Percentiles rank a stretch among this genome's conserved stretches.
These are phyloP conservation scores for Chlorodrepanis virens DNA, from an alignment of 2,113 vertebrate genomes.

Conservation along the genomic window DNA sequence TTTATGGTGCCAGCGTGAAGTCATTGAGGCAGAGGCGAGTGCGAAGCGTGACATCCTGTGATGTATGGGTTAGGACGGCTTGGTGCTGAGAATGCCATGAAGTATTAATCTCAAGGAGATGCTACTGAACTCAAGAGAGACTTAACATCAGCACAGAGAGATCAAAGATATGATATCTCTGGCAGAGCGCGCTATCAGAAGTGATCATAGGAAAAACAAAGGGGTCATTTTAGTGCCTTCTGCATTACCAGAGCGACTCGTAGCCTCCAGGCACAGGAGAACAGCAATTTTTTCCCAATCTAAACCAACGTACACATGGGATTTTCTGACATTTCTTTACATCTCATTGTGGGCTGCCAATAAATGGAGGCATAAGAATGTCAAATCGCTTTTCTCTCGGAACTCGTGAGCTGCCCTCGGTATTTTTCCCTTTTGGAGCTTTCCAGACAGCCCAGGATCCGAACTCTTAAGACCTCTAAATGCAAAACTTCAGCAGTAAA, in stretches of 20 bases:
- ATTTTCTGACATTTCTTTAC: conserved; percentile 32
- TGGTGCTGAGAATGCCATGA: conserved; percentile 80
- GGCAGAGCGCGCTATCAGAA: conserved; percentile 67
- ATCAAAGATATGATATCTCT: conserved; percentile 83
- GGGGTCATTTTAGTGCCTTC: conserved; percentile 57
- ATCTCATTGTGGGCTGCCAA: conserved; percentile 17
- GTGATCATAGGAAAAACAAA: conserved; percentile 68
- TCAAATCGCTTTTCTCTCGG: neutral
- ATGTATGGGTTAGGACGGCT: conserved; percentile 88
- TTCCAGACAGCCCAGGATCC: neutral
- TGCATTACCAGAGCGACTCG: conserved; percentile 33
- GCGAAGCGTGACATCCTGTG: conserved; percentile 72
- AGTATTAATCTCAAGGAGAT: conserved; percentile 86
- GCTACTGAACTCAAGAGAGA: conserved; percentile 75
- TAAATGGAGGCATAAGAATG: conserved; percentile 12
- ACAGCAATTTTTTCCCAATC: neutral
- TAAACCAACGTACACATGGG: neutral
- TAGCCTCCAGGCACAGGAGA: conserved; percentile 23
- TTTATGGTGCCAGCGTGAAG: conserved; percentile 30
- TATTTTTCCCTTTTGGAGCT: neutral
- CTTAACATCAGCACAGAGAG: conserved; percentile 75
- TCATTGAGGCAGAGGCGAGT: conserved; percentile 59
- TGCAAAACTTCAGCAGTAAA: conserved; percentile 42
- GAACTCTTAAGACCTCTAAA: conserved; percentile 31
- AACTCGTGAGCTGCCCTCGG: neutral